Evolutionary conservation across 2,113 vertebrate genomes (phyloP).

Genomic region (Cyprinodon variegatus): DNA sequence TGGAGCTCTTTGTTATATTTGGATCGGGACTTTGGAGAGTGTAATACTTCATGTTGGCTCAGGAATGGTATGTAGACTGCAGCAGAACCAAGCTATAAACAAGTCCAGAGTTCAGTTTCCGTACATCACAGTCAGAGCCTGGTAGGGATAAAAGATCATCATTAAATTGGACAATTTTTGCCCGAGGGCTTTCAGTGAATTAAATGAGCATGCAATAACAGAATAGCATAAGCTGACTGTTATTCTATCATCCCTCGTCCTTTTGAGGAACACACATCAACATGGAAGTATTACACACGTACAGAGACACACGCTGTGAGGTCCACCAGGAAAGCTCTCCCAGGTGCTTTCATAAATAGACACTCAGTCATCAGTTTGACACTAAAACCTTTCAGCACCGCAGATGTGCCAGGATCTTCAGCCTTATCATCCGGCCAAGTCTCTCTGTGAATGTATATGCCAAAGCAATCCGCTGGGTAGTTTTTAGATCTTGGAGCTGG

Average conservation of each 20-base stretch:
- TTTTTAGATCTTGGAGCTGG: background rate
- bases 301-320: background rate
- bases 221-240: background rate
- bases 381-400: slow-evolving; percentile 34
- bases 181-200: background rate
- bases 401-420: background rate
- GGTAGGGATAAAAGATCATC: background rate
- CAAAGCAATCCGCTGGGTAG: background rate
- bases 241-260: background rate
- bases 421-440: slow-evolving; percentile 13
- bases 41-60: slow-evolving; percentile 9
- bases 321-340: slow-evolving; percentile 21
- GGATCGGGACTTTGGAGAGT: background rate
- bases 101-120: slow-evolving; percentile 11
- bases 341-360: slow-evolving; percentile 60
- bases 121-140: background rate
- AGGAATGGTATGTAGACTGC: slow-evolving; percentile 15
- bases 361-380: slow-evolving; percentile 14
- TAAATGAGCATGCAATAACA: background rate
- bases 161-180: background rate
- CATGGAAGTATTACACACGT: slow-evolving; percentile 9
- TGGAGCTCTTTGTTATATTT: slow-evolving; percentile 30
- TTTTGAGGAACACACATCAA: slow-evolving; percentile 15
- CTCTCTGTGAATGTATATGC: slow-evolving; percentile 7
- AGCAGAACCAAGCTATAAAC: slow-evolving; percentile 15